Conservation (phyloP, 2,888 invertebrate genomes). For the Brenthis ino region DNA sequence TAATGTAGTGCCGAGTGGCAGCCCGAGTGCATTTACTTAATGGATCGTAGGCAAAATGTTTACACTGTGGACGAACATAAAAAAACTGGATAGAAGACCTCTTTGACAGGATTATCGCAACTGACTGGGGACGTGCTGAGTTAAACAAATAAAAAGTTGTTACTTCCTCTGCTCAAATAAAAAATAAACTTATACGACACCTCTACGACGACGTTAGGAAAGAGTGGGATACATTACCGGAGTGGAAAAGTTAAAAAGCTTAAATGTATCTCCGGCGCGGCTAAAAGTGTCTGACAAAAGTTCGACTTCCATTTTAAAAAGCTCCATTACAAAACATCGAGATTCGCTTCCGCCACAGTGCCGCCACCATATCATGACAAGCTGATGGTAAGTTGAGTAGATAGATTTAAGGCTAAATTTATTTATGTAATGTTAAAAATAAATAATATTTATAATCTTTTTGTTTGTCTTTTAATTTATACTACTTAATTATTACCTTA, state of each 20-base stretch:
- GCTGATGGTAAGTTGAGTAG: constrained; percentile 65
- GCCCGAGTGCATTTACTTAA: constrained; percentile 78
- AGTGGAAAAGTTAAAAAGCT: constrained; percentile 83
- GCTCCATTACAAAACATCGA: constrained; percentile 83
- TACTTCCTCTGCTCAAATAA: constrained; percentile 62
- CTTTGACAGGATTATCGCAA: constrained; percentile 70
- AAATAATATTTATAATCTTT: no score
- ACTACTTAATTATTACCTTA: no score
- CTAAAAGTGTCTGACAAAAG: constrained; percentile 83
- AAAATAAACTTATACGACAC: constrained; percentile 73
- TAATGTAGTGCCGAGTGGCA: constrained; percentile 81
- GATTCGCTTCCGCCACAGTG: constrained; percentile 79
- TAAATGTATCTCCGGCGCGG: constrained; percentile 82
- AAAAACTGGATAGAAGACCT: constrained; percentile 60
- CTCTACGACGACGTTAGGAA: constrained; percentile 70
- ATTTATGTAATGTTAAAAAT: constrained; percentile 47
- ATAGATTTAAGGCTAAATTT: constrained; percentile 76
- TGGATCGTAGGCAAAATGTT: constrained; percentile 78
- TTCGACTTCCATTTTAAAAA: constrained; percentile 83
- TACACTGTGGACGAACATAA: constrained; percentile 67
- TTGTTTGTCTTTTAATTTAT: no score
- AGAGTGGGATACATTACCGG: constrained; percentile 80
- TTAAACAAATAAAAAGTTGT: constrained; percentile 68
- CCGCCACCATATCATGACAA: constrained; percentile 57
- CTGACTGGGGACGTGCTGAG: constrained; percentile 57